phyloP scores from a whole-genome alignment of 2,797 vertebrate species.

The Cuniculus paca region DNA sequence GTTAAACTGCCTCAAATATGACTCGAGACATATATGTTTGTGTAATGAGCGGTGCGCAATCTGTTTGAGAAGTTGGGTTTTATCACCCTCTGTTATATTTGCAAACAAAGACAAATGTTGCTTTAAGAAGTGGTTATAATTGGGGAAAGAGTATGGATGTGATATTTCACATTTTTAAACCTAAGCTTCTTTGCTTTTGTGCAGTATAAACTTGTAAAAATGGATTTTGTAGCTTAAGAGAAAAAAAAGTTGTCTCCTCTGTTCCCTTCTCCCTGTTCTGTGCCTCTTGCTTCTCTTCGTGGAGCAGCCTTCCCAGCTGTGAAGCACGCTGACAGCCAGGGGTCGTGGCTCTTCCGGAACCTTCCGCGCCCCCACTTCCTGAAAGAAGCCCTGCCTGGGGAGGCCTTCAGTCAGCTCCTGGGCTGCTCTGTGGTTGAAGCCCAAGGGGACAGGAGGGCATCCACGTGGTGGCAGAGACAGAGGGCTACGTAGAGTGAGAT shows the following conservation, averaged over 20 bases:
- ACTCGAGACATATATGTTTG: conserved; percentile 85
- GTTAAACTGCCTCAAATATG: conserved; percentile 82
- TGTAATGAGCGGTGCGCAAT: conserved; percentile 83
- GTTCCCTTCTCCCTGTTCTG: neutral
- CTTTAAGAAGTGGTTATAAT: conserved; percentile 79
- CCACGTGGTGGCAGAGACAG: neutral
- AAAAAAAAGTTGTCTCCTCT: neutral
- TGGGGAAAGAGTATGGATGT: conserved; percentile 86
- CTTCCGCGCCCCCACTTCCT: no score
- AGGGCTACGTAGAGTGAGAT: neutral
- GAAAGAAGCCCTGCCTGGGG: neutral
- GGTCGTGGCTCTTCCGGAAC: neutral
- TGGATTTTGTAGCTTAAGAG: neutral
- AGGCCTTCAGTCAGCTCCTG: neutral
- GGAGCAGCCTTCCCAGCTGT: neutral
- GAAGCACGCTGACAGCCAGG: neutral
- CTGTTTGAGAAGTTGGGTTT: conserved; percentile 83
- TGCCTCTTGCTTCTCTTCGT: neutral
- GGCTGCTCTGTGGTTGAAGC: neutral
- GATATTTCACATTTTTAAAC: conserved; percentile 86
- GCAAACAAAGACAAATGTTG: conserved; percentile 87
- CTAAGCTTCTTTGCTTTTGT: conserved; percentile 86
- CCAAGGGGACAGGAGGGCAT: neutral
- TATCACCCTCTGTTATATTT: conserved; percentile 86
- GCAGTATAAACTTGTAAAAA: conserved; percentile 66